Evolutionary conservation across 2,888 invertebrate genomes (phyloP).

Genomic region (Clusia tigrina): DNA sequence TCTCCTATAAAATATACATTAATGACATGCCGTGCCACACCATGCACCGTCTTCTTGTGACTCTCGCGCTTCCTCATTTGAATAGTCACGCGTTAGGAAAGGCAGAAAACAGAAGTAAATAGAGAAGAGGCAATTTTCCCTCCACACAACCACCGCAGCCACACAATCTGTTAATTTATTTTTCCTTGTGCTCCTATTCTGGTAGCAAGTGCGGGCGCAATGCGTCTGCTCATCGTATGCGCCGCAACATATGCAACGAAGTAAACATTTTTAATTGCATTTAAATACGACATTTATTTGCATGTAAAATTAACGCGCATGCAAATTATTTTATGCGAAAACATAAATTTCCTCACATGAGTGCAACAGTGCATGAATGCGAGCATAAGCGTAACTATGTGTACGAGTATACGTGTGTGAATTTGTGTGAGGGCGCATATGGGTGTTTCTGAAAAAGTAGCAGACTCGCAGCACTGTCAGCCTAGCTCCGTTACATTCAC

Average conservation of each 20-base stretch:
- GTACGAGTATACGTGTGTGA: neutral
- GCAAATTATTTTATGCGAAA: conserved; percentile 54
- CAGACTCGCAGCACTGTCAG: neutral
- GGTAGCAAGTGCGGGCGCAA: neutral
- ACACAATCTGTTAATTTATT: too few relatives aligned
- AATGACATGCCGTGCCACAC: neutral
- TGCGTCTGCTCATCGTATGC: neutral
- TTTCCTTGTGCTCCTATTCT: neutral
- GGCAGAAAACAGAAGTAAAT: neutral
- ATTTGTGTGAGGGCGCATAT: neutral
- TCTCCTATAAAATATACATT: too few relatives aligned
- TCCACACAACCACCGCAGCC: neutral
- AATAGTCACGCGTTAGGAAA: neutral
- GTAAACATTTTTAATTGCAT: conserved; percentile 61
- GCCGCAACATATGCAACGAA: conserved; percentile 42
- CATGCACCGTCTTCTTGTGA: neutral
- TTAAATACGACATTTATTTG: conserved; percentile 63
- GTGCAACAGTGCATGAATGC: too few relatives aligned
- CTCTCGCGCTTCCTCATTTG: neutral
- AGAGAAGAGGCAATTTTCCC: neutral
- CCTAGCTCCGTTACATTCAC: neutral
- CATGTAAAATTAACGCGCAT: conserved; percentile 59
- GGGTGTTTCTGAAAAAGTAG: neutral
- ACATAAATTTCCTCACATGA: conserved; percentile 22
- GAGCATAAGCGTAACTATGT: neutral